Conservation (phyloP, 2,797 vertebrate genomes). For the Peromyscus aztecus region DNA sequence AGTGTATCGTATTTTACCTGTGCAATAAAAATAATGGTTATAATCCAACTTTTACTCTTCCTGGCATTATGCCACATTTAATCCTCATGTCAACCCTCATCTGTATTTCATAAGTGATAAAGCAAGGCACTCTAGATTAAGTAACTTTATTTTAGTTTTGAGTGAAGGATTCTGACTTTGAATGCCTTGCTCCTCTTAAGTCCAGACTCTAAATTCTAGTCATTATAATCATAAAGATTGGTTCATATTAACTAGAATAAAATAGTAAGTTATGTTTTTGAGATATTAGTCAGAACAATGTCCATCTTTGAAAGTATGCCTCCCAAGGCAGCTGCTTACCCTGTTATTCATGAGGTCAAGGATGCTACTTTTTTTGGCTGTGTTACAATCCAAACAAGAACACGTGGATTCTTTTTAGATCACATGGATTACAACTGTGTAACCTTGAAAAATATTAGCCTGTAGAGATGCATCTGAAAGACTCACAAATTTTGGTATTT, state of each 20-base stretch:
- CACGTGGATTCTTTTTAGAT: not conserved
- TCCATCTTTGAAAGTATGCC: not conserved
- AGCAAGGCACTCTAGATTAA: not conserved
- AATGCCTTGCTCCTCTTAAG: constrained; percentile 32
- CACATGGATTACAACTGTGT: constrained; percentile 61
- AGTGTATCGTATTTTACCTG: not conserved
- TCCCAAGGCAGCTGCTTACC: not conserved
- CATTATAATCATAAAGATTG: not conserved
- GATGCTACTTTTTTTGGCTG: constrained; percentile 19
- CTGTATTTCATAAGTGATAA: not conserved
- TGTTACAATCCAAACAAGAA: constrained; percentile 56
- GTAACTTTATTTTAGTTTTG: not conserved
- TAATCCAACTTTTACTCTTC: constrained; percentile 2
- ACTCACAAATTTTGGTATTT: constrained; percentile 69
- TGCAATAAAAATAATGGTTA: not conserved
- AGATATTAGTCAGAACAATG: not conserved
- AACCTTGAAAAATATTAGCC: constrained; percentile 67
- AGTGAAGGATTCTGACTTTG: not conserved
- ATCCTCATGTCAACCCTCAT: not conserved
- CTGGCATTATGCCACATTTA: not conserved
- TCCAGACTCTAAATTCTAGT: not conserved
- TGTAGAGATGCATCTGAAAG: constrained; percentile 55
- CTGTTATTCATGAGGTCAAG: not conserved
- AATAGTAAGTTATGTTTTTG: not conserved
- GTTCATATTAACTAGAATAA: constrained; percentile 25